These are phyloP conservation scores for Drosophila pseudoananassae DNA, from an alignment of 1,140 invertebrate species.

Conservation along the genomic window DNA sequence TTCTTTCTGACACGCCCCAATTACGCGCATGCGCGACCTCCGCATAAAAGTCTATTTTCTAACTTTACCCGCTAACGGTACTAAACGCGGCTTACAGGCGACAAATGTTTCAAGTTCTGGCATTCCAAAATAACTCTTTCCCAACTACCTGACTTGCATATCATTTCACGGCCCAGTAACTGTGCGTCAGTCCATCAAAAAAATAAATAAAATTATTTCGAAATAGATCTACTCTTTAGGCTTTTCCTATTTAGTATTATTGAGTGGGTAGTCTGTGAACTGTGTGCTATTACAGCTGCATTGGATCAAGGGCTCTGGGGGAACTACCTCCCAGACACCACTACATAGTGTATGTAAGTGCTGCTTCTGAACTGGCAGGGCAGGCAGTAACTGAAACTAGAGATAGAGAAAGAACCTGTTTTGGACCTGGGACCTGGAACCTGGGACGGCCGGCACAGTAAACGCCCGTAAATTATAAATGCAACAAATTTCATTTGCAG, in stretches of 20 bases:
- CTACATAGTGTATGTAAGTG: too few relatives aligned
- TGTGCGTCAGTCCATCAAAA: constrained; percentile 36
- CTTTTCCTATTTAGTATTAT: constrained; percentile 38
- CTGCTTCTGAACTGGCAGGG: constrained; percentile 7
- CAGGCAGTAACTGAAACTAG: constrained; percentile 25
- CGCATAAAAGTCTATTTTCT: constrained; percentile 17
- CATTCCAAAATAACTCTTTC: constrained; percentile 18
- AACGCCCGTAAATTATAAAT: constrained; percentile 45
- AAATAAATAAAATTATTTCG: constrained; percentile 23
- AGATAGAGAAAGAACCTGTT: constrained; percentile 52
- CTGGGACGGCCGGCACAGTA: constrained; percentile 26
- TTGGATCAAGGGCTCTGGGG: too few relatives aligned
- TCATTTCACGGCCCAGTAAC: constrained; percentile 55
- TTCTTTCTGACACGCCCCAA: constrained; percentile 58
- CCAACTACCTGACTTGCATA: constrained; percentile 62
- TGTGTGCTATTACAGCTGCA: constrained; percentile 25
- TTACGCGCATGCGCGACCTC: constrained; percentile 54
- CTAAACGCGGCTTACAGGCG: constrained; percentile 29
- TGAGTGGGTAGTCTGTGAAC: constrained; percentile 19
- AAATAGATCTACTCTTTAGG: constrained; percentile 11
- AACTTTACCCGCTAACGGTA: constrained; percentile 26
- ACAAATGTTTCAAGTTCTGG: constrained; percentile 32
- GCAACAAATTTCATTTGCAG: constrained; percentile 20
- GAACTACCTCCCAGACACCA: too few relatives aligned
- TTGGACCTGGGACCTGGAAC: background rate